Percentiles rank a stretch among this genome's conserved stretches.
phyloP scores from a whole-genome alignment of 2,113 vertebrate species.

The zebrafish (Danio rerio) region GRCz12tu NC_133198.1:4896501-4897000 shows the following conservation, averaged over 20 bases:
- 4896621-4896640: neutral
- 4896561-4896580: neutral
- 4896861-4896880: conserved; percentile 69
- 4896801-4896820: conserved; percentile 66
- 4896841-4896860: conserved; percentile 69
- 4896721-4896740: conserved; percentile 66
- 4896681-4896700: conserved; percentile 23
- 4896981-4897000: conserved; percentile 52
- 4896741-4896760: conserved; percentile 75
- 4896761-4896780: conserved; percentile 79
- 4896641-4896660: neutral
- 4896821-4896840: conserved; percentile 71
- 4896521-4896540: neutral
- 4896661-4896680: neutral
- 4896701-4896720: conserved; percentile 66
- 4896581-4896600: neutral
- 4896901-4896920: too few species aligned
- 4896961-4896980: conserved; percentile 70
- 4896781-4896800: conserved; percentile 76
- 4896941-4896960: conserved; percentile 71
- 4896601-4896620: neutral
- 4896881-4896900: conserved; percentile 57
- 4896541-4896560: neutral
- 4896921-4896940: conserved; percentile 48
- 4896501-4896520: neutral